Evolutionary conservation across 2,888 invertebrate species (phyloP), one percentile per base, ranked within the genome.

Genomic region (Trichogramma dendrolimi): DNA sequence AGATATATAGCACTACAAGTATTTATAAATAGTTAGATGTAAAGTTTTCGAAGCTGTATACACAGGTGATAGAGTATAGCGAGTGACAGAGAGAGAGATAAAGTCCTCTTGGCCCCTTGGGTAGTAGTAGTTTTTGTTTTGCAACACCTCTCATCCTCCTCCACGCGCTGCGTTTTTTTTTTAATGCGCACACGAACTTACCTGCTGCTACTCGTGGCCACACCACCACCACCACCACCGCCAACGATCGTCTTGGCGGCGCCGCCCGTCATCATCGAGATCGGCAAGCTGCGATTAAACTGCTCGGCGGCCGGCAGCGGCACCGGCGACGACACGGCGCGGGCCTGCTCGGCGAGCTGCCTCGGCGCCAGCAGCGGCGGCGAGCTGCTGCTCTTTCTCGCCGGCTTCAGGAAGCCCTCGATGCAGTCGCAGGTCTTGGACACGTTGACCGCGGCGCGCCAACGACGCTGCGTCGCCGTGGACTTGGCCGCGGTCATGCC

Each of bases 301-400:
- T 27, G 27, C 27, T 27, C 27, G 27, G 27, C 27, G 46, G 27
- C 27, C 27, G 27, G 80, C 66, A 80, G 75, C 65, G 80, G 78
- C 73, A 80, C 80, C 59, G 81, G 81, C 63, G 81, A 81, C 72
- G 81, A 81, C 4, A 80, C 78, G 61, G 81, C 80, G 65, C 80
- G 73, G 60, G 80, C 75, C 61, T 79, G 79, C 64, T 79, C 76
- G 47, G 69, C 72, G 55, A 79, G 65, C 66, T 71, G 69, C 60
- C 78, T 68, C 51, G 78, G 73, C 41, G 78, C 78, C 46, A 77
- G 77, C 60, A 78, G 69, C 51, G 78, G 73, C 41, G 78, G 79
- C 46, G 77, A 77, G 7, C 71, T 73, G 47, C 75, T 72, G 27
- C 27, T 27, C 27, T 27, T 27, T 27, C 27, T 27, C 27, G 27